These are phyloP conservation scores for Lasius platythorax DNA, from an alignment of 2,888 invertebrate genomes.

Conservation along the genomic window DNA sequence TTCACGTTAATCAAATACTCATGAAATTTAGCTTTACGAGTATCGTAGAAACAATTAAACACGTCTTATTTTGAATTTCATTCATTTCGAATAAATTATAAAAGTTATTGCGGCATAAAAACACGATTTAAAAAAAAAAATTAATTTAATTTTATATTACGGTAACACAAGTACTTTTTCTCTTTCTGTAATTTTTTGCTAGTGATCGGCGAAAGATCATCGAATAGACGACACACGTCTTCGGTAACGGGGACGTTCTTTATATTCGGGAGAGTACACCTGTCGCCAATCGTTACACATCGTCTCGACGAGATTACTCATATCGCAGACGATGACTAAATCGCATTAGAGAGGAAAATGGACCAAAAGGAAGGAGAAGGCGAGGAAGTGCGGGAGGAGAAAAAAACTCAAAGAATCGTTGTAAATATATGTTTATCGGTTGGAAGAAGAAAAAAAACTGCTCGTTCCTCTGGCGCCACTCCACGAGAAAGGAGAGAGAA, in stretches of 20 bases:
- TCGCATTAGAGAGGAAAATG: constrained; percentile 9
- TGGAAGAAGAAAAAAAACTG: constrained; percentile 72
- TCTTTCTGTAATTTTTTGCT: neutral
- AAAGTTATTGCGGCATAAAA: neutral
- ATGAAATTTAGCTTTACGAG: neutral
- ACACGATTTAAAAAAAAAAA: neutral
- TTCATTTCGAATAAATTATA: neutral
- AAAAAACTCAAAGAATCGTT: constrained; percentile 33
- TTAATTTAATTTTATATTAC: neutral
- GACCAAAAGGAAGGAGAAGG: neutral
- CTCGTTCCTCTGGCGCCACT: constrained; percentile 64
- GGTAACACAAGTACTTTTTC: neutral
- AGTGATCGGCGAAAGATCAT: neutral
- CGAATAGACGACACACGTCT: constrained; percentile 48
- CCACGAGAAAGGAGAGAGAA: constrained; percentile 43
- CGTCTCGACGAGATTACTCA: constrained; percentile 59
- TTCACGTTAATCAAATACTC: neutral
- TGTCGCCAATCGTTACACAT: constrained; percentile 63
- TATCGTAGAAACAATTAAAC: neutral
- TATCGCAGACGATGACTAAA: constrained; percentile 29
- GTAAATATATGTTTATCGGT: constrained; percentile 72
- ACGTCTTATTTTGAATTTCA: neutral
- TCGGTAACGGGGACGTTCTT: constrained; percentile 59
- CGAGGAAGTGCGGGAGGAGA: neutral
- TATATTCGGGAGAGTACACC: constrained; percentile 61